Conservation (phyloP, 2,113 vertebrate genomes). For the Erythrocercus mccallii region DNA sequence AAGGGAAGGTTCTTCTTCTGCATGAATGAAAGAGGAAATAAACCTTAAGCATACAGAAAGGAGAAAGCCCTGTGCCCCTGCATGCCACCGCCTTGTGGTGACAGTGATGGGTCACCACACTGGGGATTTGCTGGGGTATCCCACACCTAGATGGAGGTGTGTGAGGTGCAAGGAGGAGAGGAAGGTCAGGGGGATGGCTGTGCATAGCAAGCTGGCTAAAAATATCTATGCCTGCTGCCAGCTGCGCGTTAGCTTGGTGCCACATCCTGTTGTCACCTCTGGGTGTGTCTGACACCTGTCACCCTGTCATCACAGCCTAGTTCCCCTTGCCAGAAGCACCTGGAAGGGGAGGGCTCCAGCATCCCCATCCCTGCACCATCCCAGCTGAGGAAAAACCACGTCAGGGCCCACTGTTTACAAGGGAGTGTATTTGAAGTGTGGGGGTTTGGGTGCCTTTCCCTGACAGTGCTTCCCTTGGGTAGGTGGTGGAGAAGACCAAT, state of each 20-base stretch:
- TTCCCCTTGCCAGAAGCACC: neutral
- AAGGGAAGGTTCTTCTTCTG: neutral
- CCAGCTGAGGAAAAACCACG: neutral
- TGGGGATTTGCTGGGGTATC: neutral
- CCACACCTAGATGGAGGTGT: neutral
- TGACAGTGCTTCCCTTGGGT: neutral
- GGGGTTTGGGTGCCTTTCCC: neutral
- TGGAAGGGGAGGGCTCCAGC: neutral
- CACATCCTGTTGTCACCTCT: neutral
- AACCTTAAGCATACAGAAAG: neutral
- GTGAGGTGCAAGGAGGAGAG: neutral
- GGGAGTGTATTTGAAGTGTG: accelerated
- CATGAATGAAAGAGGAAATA: neutral
- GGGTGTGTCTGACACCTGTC: neutral
- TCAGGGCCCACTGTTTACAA: accelerated
- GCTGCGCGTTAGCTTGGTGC: accelerated
- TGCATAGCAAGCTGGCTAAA: neutral
- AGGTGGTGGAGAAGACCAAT: conserved; percentile 98
- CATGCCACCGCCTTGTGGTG: accelerated
- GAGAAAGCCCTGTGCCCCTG: neutral
- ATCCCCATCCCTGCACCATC: neutral
- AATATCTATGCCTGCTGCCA: neutral
- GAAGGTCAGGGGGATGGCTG: neutral
- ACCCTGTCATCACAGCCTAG: neutral
- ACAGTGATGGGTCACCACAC: too few relatives aligned